phyloP scores from a whole-genome alignment of 2,888 invertebrate species.

The Melolontha melolontha region DNA sequence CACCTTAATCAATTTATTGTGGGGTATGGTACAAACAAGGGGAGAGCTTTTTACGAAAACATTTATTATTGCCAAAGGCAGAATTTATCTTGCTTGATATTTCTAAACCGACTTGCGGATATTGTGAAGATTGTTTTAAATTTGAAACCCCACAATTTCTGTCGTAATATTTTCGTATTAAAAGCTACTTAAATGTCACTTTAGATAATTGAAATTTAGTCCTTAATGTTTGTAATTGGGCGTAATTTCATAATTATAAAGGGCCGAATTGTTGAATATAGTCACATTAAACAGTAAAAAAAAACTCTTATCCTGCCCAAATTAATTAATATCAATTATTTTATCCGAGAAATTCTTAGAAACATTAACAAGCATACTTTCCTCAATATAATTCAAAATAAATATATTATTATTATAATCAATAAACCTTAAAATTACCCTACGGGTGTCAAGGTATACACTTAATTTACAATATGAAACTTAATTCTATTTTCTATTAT shows the following conservation, averaged over 20 bases:
- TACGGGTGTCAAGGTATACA: no score
- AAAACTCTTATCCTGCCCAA: no score
- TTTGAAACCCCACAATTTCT: neutral
- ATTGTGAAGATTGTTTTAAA: neutral
- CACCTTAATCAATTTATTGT: constrained; percentile 26
- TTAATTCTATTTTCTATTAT: no score
- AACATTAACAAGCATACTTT: no score
- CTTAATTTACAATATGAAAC: no score
- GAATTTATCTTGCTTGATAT: constrained; percentile 14
- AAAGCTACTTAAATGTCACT: constrained; percentile 9
- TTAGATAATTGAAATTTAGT: constrained; percentile 16
- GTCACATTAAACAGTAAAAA: no score
- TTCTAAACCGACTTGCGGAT: constrained; percentile 2
- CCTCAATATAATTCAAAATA: no score
- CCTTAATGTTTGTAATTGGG: neutral
- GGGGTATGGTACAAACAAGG: neutral
- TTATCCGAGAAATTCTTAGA: no score
- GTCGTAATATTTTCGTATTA: constrained; percentile 3
- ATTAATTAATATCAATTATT: no score
- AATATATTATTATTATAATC: no score
- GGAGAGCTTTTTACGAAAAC: constrained; percentile 10
- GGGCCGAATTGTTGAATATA: no score
- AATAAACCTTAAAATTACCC: no score
- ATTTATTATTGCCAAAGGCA: constrained; percentile 20
- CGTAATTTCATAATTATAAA: neutral